Conservation (phyloP, 2,888 invertebrate species). For the Eurytoma adleriae region DNA sequence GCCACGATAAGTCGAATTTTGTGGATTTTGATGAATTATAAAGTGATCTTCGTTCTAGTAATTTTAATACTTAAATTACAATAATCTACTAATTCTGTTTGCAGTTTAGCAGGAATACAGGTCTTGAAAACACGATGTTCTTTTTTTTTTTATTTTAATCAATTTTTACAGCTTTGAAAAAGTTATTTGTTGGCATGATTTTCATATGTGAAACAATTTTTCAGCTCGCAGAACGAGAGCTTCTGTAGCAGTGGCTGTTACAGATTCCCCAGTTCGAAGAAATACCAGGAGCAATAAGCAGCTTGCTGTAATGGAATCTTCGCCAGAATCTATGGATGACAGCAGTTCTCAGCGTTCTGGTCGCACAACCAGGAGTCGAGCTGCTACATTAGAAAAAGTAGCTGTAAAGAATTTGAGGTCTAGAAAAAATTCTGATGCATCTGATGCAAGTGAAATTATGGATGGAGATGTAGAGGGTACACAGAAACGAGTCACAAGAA, state of each 20-base stretch:
- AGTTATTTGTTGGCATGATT: neutral
- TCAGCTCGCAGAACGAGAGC: constrained; percentile 50
- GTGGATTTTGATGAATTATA: neutral
- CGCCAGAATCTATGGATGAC: constrained; percentile 51
- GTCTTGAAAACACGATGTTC: neutral
- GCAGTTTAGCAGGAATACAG: neutral
- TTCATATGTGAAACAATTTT: neutral
- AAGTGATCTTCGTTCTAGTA: neutral
- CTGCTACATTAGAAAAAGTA: constrained; percentile 50
- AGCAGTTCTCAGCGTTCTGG: constrained; percentile 4
- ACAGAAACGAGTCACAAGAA: constrained; percentile 47
- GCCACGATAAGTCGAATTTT: neutral
- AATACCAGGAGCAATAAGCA: constrained; percentile 46
- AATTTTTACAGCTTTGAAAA: neutral
- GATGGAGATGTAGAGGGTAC: constrained; percentile 35
- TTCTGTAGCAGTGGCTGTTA: neutral
- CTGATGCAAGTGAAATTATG: constrained; percentile 50
- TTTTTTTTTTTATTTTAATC: neutral
- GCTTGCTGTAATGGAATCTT: constrained; percentile 32
- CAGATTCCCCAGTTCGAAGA: constrained; percentile 52
- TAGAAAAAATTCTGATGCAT: constrained; percentile 55
- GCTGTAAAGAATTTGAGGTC: constrained; percentile 47
- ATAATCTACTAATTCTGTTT: neutral
- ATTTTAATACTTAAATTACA: neutral
- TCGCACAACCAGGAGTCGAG: constrained; percentile 47